Conservation (phyloP, 2,113 vertebrate genomes). For the Nesoenas mayeri region DNA sequence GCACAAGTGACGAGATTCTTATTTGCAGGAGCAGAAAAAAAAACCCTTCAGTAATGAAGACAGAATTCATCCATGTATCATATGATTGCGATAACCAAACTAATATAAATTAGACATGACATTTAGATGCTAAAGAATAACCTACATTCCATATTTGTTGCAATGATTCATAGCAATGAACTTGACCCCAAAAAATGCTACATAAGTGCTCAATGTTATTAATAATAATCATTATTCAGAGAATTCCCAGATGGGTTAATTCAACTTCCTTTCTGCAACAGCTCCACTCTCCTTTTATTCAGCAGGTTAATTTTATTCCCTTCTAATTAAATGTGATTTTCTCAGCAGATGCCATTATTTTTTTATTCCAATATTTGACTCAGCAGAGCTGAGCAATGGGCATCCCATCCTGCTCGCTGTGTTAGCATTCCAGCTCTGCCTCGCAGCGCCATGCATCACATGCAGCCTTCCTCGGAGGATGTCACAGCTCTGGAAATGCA, state of each 20-base stretch:
- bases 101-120: not conserved
- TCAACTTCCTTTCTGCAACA: not conserved
- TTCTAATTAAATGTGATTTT: conserved; percentile 55
- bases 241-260: conserved; percentile 25
- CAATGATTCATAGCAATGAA: conserved; percentile 12
- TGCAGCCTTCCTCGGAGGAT: not conserved
- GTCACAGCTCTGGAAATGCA: not conserved
- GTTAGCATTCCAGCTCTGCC: not conserved
- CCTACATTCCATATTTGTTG: not conserved
- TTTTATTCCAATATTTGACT: conserved; percentile 1
- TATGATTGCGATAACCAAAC: not conserved
- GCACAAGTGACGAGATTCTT: not conserved
- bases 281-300: not conserved
- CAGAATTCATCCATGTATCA: not conserved
- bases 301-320: conserved; percentile 13
- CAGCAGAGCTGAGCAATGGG: not conserved
- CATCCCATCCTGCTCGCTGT: not conserved
- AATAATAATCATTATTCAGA: conserved; percentile 19
- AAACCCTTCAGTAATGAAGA: not conserved
- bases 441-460: fast-evolving
- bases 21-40: not conserved
- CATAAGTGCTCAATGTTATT: not conserved
- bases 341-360: not conserved
- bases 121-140: not conserved
- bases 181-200: conserved; percentile 17